Conservation (phyloP, 2,888 invertebrate species). For the Chrysolina americana region DNA sequence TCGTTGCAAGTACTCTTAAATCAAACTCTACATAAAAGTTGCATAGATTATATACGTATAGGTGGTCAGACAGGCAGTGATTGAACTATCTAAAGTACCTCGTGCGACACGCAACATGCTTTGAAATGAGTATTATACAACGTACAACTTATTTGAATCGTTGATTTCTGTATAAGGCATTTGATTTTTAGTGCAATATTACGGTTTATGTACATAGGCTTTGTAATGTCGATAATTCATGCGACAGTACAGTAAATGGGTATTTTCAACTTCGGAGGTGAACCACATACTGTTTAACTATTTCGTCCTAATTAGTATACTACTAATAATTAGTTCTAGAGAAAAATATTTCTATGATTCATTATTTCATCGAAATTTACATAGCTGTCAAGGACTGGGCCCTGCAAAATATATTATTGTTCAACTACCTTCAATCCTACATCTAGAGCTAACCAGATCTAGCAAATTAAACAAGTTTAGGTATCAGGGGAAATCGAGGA, state of each 20-base stretch:
- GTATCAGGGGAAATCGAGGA: too few relatives aligned
- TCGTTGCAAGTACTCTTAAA: not conserved
- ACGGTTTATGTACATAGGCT: not conserved
- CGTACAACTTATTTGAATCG: conserved; percentile 12
- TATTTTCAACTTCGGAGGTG: conserved; percentile 1
- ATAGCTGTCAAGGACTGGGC: not conserved
- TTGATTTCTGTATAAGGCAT: conserved; percentile 4
- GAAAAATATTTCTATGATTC: not conserved
- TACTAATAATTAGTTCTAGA: not conserved
- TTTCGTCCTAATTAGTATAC: conserved; percentile 6
- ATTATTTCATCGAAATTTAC: not conserved
- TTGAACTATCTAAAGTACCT: conserved; percentile 20
- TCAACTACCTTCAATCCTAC: too few relatives aligned
- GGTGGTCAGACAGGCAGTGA: conserved; percentile 20
- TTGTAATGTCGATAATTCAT: not conserved
- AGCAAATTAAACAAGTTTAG: too few relatives aligned
- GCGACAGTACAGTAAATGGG: not conserved
- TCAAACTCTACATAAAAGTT: conserved; percentile 1
- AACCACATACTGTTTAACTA: not conserved
- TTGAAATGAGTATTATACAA: conserved; percentile 17
- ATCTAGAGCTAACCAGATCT: too few relatives aligned
- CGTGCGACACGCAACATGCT: conserved; percentile 13
- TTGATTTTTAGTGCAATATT: conserved; percentile 11
- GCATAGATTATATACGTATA: conserved; percentile 11
- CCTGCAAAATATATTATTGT: not conserved